A percentile compares a stretch with the other conserved stretches of the same genome.
Evolutionary conservation across 2,888 invertebrate genomes (phyloP).

Genomic region (Mantis religiosa): DNA sequence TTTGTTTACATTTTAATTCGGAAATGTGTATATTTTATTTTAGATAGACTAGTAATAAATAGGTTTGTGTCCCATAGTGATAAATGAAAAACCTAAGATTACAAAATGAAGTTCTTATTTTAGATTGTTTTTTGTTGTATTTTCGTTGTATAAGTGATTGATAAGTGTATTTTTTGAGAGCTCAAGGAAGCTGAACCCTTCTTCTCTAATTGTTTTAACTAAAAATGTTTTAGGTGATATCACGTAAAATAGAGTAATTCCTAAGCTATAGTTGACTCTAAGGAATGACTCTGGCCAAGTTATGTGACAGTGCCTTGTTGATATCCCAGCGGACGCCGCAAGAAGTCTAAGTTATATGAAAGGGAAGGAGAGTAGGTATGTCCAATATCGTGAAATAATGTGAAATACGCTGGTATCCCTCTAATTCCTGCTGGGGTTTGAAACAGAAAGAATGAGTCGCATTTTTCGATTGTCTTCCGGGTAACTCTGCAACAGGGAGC

Average conservation of each 20-base stretch:
- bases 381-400: constrained; percentile 28
- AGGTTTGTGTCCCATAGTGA: too few species aligned
- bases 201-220: too few species aligned
- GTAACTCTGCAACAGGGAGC: constrained; percentile 21
- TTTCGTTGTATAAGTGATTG: too few species aligned
- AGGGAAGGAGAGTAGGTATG: not conserved
- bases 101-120: too few species aligned
- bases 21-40: too few species aligned
- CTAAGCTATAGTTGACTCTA: not conserved
- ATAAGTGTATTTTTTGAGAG: too few species aligned
- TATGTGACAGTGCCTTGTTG: constrained; percentile 7
- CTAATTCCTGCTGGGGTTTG: constrained; percentile 28
- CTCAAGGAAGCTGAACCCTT: too few species aligned
- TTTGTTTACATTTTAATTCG: too few species aligned
- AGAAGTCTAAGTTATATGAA: constrained; percentile 22
- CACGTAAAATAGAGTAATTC: not conserved
- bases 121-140: too few species aligned
- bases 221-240: not conserved
- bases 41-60: too few species aligned
- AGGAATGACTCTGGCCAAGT: not conserved
- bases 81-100: too few species aligned
- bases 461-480: constrained; percentile 25
- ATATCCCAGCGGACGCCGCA: constrained; percentile 19
- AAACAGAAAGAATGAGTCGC: constrained; percentile 29
- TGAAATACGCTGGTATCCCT: constrained; percentile 25